Evolutionary conservation across 2,797 vertebrate genomes (phyloP), one percentile per base, ranked within the genome.

Genomic region (Rhynchotus rufescens): DNA sequence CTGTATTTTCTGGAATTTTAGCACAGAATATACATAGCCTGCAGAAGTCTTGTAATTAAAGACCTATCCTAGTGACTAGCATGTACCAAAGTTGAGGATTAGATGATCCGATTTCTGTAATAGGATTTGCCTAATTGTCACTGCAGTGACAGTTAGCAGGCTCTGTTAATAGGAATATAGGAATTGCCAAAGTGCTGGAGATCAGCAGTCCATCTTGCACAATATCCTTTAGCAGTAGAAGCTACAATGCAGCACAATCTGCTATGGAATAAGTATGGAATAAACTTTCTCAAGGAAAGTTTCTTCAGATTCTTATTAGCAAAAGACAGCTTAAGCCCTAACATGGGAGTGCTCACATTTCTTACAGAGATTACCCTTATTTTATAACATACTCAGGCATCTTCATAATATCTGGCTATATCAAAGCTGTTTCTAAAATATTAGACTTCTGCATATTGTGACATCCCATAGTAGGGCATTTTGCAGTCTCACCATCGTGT

Each of bases 111-210:
- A 90, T 40, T 90, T 71, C 67, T 81, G 60, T 94, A 95, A 89
- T 71, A 87, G 84, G 90, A 92, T 94, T 96, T 96, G 64, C 59
- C 80, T 94, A 95, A 93, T 94, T 94, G 86, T 60, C 84, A 83
- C 64, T 87, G 84, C 73, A 85, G 57, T 80, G 66, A 80, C 79
- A 94, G 17, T 51, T 38, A 69, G 81, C 76, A 90, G 62, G 15
- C 22, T 80, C 42, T 80, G 38, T 75, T 91, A 92, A 61, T 3
- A 86, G 40, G 47, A 92, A 61, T 32, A 79, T 4, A 93, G 73
- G 56, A 90, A 83, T 73, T 78, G 79, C 79, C 26, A 7, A 23
- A 17, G 66, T 80, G 60, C 45, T 59, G 67, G 75, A 61, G 44
- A 80, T 47, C 71, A 89, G 78, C 44, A 76, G 57, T 67, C 26